phyloP scores from a whole-genome alignment of 2,888 invertebrate species.

The Harpalus rubripes region DNA sequence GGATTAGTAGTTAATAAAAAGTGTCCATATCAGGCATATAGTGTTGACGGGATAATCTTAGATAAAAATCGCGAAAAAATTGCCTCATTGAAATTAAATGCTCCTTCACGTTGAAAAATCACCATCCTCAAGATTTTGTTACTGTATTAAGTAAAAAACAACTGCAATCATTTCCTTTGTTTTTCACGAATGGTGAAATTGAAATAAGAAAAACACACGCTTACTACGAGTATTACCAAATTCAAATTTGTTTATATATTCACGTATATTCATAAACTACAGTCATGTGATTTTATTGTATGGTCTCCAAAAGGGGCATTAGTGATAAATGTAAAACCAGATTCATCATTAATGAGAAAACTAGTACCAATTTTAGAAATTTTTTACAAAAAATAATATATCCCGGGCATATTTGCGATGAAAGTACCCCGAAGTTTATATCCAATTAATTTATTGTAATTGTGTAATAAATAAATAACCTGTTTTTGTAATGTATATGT shows the following conservation, averaged over 20 bases:
- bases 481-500: neutral
- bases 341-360: neutral
- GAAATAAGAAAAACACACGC: neutral
- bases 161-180: neutral
- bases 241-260: neutral
- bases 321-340: neutral
- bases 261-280: neutral
- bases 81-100: neutral
- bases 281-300: neutral
- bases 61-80: neutral
- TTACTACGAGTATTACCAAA: slow-evolving; percentile 11
- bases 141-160: neutral
- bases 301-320: neutral
- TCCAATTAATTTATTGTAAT: neutral
- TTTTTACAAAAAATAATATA: neutral
- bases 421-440: neutral
- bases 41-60: neutral
- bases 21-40: neutral
- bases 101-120: neutral
- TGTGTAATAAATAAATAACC: neutral
- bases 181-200: neutral
- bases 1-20: too few species aligned
- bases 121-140: neutral
- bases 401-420: neutral
- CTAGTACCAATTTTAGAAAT: neutral